These are phyloP conservation scores for Stictonetta naevosa DNA, from an alignment of 2,113 vertebrate species.

Conservation along the genomic window DNA sequence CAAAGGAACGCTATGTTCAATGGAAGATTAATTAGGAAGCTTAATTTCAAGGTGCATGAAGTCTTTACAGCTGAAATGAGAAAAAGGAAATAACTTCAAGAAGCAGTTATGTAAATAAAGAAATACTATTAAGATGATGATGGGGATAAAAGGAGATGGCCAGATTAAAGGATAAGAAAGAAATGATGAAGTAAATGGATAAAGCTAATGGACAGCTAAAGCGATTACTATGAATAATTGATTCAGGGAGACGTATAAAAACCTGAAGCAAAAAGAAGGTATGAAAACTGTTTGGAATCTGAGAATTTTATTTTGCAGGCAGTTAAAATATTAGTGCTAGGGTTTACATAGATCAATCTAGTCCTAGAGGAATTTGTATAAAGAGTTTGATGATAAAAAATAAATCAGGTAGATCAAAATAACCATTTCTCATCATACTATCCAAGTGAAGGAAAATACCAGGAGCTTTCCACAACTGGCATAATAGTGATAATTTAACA, in stretches of 20 bases:
- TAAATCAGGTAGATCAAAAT: background rate
- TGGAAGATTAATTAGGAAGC: background rate
- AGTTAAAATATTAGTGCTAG: slow-evolving; percentile 10
- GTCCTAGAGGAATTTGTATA: background rate
- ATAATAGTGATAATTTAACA: background rate
- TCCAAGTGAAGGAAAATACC: background rate
- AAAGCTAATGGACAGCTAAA: slow-evolving; percentile 27
- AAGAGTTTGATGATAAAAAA: slow-evolving; percentile 17
- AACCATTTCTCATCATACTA: background rate
- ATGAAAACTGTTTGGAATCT: slow-evolving; percentile 16
- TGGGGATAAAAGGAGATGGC: slow-evolving; percentile 6
- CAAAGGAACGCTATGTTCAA: background rate
- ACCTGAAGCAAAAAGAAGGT: background rate
- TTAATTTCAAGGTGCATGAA: background rate
- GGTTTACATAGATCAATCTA: background rate
- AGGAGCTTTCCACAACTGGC: background rate
- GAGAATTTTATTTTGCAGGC: slow-evolving; percentile 1
- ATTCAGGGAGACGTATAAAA: background rate
- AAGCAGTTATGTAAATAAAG: background rate
- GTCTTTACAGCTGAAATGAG: background rate
- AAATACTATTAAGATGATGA: background rate
- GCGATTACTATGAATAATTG: background rate
- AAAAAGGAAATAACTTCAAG: background rate
- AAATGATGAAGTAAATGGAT: slow-evolving; percentile 41
- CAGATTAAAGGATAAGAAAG: slow-evolving; percentile 53